Evolutionary conservation across 2,888 invertebrate species (phyloP).

Genomic region (Dinocampus coccinellae): DNA sequence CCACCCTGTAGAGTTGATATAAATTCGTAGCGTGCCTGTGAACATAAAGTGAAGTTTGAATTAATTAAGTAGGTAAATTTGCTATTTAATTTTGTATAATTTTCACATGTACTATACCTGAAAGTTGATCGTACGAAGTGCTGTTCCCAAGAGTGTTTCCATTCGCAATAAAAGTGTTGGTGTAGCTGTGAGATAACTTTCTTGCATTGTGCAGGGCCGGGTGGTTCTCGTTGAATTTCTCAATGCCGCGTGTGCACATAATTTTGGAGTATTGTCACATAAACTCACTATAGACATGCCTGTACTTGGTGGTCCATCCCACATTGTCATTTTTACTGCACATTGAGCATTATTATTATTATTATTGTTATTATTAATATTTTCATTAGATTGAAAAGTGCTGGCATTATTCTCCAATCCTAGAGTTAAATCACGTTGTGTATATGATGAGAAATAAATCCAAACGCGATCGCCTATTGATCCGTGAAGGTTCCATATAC

Average conservation of each 20-base stretch:
- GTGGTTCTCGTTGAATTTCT: slow-evolving; percentile 81
- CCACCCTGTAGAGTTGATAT: slow-evolving; percentile 85
- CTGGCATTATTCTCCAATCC: slow-evolving; percentile 52
- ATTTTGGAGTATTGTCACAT: slow-evolving; percentile 78
- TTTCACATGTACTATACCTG: slow-evolving; percentile 52
- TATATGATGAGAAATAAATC: slow-evolving; percentile 89
- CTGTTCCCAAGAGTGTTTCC: slow-evolving; percentile 73
- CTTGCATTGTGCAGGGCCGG: slow-evolving; percentile 82
- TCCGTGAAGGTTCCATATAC: slow-evolving; percentile 88
- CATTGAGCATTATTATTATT: slow-evolving; percentile 48
- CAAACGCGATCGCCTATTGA: slow-evolving; percentile 84
- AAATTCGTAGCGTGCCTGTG: slow-evolving; percentile 80
- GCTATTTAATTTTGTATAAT: background rate
- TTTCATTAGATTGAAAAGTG: slow-evolving; percentile 47
- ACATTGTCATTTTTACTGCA: slow-evolving; percentile 60
- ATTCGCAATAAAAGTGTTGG: slow-evolving; percentile 62
- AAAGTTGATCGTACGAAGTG: slow-evolving; percentile 78
- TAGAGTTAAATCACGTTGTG: slow-evolving; percentile 80
- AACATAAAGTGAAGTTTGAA: slow-evolving; percentile 12
- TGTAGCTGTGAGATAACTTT: slow-evolving; percentile 80
- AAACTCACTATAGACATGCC: slow-evolving; percentile 60
- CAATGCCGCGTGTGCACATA: slow-evolving; percentile 86
- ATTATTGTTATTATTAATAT: background rate
- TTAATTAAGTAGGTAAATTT: slow-evolving; percentile 3
- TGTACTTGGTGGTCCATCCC: slow-evolving; percentile 61